Evolutionary conservation across 2,113 vertebrate species (phyloP), one percentile per base, ranked within the genome.

Genomic region (Gymnobelideus leadbeateri): DNA sequence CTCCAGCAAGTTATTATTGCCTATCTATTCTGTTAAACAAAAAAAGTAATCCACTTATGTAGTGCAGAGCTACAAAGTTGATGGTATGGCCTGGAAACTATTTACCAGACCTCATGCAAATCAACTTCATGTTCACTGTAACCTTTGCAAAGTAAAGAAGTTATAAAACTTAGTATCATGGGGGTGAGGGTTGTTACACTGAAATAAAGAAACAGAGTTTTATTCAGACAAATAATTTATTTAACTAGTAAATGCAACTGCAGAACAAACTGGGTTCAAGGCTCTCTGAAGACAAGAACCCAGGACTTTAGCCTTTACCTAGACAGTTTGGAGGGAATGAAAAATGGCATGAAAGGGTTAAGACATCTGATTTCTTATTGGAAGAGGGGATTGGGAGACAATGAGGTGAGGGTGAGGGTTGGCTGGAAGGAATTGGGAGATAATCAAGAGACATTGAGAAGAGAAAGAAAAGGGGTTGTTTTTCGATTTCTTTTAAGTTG

Each of bases 1-100:
- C 26, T 91, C 89, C 57, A 94, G 43, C 89, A 96, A 96, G 55
- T 94, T 84, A 77, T n/a, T n/a, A 68, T 68, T n/a, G 61, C 37
- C 55, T n/a, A 7, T n/a, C 68, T 43, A 84, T 43, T 43, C 19
- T 84, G n/a, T 84, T 84, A 77, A 14, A 77, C 16, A 84, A 21
- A n/a, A 84, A 43, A 84, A 84, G n/a, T 84, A 84, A 84, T 8
- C n/a, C 19, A 84, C 6, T 43, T 23, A 21, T 23, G 7, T 23
- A 84, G 7, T 6, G n/a, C 68, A 84, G n/a, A 84, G n/a, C n/a
- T 43, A 84, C n/a, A 43, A 77, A 77, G 7, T 23, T 43, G 68
- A 77, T n/a, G 61, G 43, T 43, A 84, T n/a, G n/a, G 16, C 68
- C n/a, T 77, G 37, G 37, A 84, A 84, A 43, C 16, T 84, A 43